Evolutionary conservation across 2,797 vertebrate species (phyloP), one percentile per base, ranked within the genome.

Genomic region (Rhynchonycteris naso): DNA sequence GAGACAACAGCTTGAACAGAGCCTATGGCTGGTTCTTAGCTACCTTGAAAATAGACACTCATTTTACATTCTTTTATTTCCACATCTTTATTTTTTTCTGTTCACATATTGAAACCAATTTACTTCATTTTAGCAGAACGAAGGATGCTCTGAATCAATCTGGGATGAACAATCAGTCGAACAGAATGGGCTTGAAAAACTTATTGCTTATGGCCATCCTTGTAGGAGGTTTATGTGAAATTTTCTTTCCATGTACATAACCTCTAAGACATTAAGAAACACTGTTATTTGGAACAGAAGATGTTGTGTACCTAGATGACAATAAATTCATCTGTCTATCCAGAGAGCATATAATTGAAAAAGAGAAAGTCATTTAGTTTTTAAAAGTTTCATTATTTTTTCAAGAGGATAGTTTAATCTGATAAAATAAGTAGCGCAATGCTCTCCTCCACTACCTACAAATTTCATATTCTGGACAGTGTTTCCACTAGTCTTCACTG

Each of bases 11-110:
- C 38, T 61, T 38, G 35, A 35, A 71, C 26, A 93, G 43, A 93
- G 12, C 76, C 92, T 91, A 56, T 10, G 72, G 71, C 96, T 91
- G 80, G 88, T 47, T 50, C 68, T 52, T 38, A 93, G 69, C 92
- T 76, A 94, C 63, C 82, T 82, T 58, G 35, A 93, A 95, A 94
- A 88, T 9, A 71, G 47, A 56, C 26, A n/a, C 11, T 82, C 66
- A 83, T 96, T 98, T 97, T 83, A 90, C 2, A 4, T 93, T 88
- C 30, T 94, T 96, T 95, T 95, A 85, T 12, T 74, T 87, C 82
- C 90, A 91, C 19, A 89, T 66, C 43, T 85, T 88, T 14, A 22
- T 10, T 58, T 91, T 75, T 58, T 91, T 88, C 54, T 97, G 65
- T 93, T 91, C 52, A 83, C 78, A 89, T 22, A 84, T 80, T 63